phyloP scores from a whole-genome alignment of 2,797 vertebrate genomes.

The Leptodon cayanensis region DNA sequence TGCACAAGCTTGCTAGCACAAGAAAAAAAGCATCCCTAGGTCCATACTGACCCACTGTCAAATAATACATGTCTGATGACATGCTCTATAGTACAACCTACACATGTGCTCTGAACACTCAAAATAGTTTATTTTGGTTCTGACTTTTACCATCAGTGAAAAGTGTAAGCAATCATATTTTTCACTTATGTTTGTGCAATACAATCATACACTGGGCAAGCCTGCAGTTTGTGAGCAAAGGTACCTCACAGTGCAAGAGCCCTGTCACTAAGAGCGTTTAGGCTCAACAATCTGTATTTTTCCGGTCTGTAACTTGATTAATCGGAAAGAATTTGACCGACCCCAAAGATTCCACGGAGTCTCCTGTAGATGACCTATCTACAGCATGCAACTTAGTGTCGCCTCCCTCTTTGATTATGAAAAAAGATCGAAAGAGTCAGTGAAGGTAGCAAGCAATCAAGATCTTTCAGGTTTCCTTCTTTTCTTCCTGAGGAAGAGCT shows the following conservation, averaged over 20 bases:
- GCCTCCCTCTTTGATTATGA: background rate
- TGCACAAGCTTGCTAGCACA: background rate
- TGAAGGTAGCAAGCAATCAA: background rate
- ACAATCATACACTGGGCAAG: accelerated
- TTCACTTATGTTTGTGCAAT: background rate
- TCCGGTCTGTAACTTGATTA: background rate
- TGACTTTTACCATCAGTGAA: background rate
- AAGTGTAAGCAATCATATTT: background rate
- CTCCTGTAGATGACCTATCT: background rate
- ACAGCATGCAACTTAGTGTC: background rate
- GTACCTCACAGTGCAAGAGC: background rate
- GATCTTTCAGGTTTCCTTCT: background rate
- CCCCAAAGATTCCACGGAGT: background rate
- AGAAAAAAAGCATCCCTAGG: background rate
- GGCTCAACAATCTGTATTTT: background rate
- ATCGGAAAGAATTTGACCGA: background rate
- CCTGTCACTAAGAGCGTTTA: background rate
- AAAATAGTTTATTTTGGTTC: background rate
- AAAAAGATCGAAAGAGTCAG: background rate
- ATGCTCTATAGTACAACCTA: background rate
- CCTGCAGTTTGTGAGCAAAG: background rate
- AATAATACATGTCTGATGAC: accelerated
- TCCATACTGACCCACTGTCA: background rate
- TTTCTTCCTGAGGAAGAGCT: background rate
- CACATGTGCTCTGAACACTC: too few species aligned